phyloP scores from a whole-genome alignment of 2,888 invertebrate species.

The Clivina fossor region DNA sequence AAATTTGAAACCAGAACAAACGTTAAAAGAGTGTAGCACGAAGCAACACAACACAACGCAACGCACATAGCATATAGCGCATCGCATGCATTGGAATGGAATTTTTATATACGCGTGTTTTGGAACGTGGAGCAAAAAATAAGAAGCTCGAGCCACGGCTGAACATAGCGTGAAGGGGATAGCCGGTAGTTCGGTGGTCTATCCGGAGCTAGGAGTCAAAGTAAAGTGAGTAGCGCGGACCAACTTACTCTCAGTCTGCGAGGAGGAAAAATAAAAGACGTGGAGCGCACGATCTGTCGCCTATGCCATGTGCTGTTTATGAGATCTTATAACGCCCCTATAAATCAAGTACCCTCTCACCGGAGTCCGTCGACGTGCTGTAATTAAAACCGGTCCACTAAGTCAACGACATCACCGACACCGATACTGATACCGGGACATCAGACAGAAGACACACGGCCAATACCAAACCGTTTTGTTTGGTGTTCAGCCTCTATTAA shows the following conservation, averaged over 20 bases:
- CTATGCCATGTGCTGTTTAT: conserved; percentile 56
- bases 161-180: conserved; percentile 14
- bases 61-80: neutral
- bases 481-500: no score
- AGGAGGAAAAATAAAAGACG: no score
- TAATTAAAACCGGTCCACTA: conserved; percentile 26
- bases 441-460: no score
- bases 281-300: conserved; percentile 23
- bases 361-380: conserved; percentile 20
- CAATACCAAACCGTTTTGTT: no score
- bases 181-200: conserved; percentile 8
- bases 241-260: no score
- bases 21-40: no score
- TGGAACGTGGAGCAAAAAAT: conserved; percentile 3
- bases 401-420: no score
- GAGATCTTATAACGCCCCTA: conserved; percentile 58
- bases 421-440: no score
- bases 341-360: conserved; percentile 56
- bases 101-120: conserved; percentile 16
- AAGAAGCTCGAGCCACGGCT: neutral
- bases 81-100: conserved; percentile 12
- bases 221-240: no score
- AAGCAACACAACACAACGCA: no score
- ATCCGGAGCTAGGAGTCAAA: no score
- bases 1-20: no score